Base-by-base conservation (phyloP, 1,140 invertebrate genomes). In the Aplysia californica region DNA sequence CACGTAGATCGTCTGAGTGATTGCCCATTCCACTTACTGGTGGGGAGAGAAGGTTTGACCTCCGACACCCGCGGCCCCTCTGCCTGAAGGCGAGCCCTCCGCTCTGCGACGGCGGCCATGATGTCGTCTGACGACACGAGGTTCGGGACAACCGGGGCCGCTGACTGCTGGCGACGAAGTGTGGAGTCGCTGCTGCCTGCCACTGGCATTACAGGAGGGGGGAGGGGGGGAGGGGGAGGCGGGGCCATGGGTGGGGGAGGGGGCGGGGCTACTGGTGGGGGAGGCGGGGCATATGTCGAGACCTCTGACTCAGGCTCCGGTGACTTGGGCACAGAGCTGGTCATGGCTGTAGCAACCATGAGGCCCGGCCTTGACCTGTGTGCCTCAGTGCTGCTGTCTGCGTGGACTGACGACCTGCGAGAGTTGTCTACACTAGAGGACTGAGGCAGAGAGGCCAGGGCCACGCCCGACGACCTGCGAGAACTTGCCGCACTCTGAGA, bases 81-180 rank as follows among this genome's bases (percentile, higher is more conserved):
- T 29, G 56, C 79, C 39, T 86, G 77, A 31, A 87, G 64, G 39
- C 86, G 80, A 35, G 74, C 74, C 58, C 82, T 75, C 26, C 86
- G 61, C 67, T 83, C 77, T 18, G 72, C 73, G 21, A 85, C 85
- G 50, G 85, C 86, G 50, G 82, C 83, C 67, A 85, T 59, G 26
- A 87, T 84, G 50, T 84, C 85, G 3, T 61, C 58, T 1, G 76
- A 39, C 31, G 78, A 72, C 15, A 82, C 76, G 3, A 71, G 56
- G 26, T 21, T 26, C 29, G 29, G 70, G 31, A 71, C 31, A 56
- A n/a, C 31, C 15, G 68, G n/a, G 1, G 21, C 50, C 15, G 10
- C 31, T 2, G 29, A 31, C 33, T 73, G 55, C n/a, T 26, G 55
- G 31, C 70, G 70, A 1, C 36, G 31, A 2, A 73, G 70, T 2